These are phyloP conservation scores for Muscidifurax raptorellus DNA, from an alignment of 1,140 invertebrate species.

Conservation along the genomic window DNA sequence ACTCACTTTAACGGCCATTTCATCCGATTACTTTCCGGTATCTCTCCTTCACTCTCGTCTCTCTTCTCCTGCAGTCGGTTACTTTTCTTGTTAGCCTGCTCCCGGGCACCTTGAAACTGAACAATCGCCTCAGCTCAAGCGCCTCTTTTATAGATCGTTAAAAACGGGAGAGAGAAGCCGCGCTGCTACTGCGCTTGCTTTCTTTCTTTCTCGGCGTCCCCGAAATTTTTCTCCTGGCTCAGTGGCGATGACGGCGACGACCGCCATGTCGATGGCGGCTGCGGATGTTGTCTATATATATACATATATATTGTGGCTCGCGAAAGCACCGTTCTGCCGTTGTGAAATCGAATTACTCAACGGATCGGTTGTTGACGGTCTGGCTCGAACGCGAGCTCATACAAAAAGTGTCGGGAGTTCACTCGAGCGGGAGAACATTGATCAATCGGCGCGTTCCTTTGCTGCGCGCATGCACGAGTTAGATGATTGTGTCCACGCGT, in stretches of 20 bases:
- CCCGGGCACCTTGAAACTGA: slow-evolving; percentile 42
- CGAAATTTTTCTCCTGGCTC: slow-evolving; percentile 23
- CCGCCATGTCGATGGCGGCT: background rate
- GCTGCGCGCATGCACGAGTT: background rate
- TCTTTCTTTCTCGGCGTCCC: slow-evolving; percentile 8
- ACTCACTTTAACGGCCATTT: slow-evolving; percentile 54
- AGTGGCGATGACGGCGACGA: background rate
- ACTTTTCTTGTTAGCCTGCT: background rate
- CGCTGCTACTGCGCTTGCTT: background rate
- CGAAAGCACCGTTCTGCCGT: slow-evolving; percentile 16
- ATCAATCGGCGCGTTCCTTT: background rate
- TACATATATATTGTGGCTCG: background rate
- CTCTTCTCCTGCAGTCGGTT: background rate
- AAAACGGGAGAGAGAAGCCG: background rate
- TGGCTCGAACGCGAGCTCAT: background rate
- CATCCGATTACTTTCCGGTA: slow-evolving; percentile 25
- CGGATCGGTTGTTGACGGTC: slow-evolving; percentile 2
- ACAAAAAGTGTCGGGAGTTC: slow-evolving; percentile 16
- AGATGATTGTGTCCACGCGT: background rate
- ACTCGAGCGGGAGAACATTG: slow-evolving; percentile 43
- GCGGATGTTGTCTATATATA: slow-evolving; percentile 5
- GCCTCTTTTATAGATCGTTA: slow-evolving; percentile 50
- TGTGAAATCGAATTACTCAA: slow-evolving; percentile 50
- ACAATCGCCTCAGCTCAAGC: slow-evolving; percentile 10
- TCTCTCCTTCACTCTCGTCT: slow-evolving; percentile 16